Evolutionary conservation across 2,113 vertebrate species (phyloP).

Genomic region (Nanorana parkeri): DNA sequence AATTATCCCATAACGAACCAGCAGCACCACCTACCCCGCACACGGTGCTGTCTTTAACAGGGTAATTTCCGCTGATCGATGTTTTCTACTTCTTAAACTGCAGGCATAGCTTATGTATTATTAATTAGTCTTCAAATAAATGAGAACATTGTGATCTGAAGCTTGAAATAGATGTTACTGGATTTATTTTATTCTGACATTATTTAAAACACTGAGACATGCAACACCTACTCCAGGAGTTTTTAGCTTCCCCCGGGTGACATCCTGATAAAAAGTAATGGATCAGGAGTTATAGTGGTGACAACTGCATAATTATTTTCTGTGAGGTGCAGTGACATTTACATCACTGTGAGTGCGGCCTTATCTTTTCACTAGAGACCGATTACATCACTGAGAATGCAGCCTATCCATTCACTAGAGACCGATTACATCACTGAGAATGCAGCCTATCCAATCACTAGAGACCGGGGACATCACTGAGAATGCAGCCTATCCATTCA

Average conservation of each 20-base stretch:
- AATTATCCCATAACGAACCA: background rate
- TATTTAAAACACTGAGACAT: constrained; percentile 35
- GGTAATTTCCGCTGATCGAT: constrained; percentile 32
- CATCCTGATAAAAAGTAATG: no score
- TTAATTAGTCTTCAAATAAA: constrained; percentile 53
- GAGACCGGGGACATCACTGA: no score
- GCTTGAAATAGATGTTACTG: constrained; percentile 49
- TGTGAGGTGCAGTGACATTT: no score
- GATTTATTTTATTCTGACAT: constrained; percentile 48
- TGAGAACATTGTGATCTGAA: constrained; percentile 52
- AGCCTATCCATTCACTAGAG: no score
- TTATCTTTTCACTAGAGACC: no score
- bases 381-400: no score
- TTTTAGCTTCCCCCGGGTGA: background rate
- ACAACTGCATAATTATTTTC: no score
- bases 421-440: no score
- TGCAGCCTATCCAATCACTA: no score
- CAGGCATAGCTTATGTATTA: constrained; percentile 33
- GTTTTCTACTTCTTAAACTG: constrained; percentile 42
- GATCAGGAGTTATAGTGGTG: no score
- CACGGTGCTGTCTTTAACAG: background rate
- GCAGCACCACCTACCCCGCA: background rate
- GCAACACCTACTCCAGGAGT: background rate
- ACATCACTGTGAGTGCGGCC: no score
- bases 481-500: no score